phyloP scores from a whole-genome alignment of 2,113 vertebrate genomes.

The Oreochromis spilurus region DNA sequence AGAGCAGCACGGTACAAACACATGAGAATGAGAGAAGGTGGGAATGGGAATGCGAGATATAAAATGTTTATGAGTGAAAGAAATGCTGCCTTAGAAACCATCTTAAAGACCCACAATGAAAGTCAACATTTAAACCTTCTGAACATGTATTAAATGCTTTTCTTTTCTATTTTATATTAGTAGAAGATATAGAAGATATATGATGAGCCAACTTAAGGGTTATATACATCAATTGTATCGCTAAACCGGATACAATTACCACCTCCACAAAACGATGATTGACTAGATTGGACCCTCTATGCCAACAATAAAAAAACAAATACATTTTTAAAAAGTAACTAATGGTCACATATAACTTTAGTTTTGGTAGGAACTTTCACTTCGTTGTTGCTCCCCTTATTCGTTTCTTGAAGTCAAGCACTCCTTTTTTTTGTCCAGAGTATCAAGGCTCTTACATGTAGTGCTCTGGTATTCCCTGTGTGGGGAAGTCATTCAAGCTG shows the following conservation, averaged over 20 bases:
- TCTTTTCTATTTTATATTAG: background rate
- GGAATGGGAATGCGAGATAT: background rate
- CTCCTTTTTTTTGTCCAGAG: background rate
- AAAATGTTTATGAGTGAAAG: background rate
- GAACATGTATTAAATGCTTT: background rate
- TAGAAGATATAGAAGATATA: background rate
- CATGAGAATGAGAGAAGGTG: background rate
- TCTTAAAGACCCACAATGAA: background rate
- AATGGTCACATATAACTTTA: background rate
- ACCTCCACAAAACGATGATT: background rate
- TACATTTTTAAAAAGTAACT: background rate
- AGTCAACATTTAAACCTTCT: background rate
- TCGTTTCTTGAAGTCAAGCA: background rate
- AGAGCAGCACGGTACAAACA: constrained; percentile 56
- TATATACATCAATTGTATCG: background rate
- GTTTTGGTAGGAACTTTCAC: background rate
- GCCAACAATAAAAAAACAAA: background rate
- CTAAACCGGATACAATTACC: background rate
- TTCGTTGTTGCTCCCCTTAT: background rate
- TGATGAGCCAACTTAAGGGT: background rate
- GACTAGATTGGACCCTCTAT: background rate
- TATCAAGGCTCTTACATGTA: background rate
- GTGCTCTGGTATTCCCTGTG: background rate
- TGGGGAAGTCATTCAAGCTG: background rate
- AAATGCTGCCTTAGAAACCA: background rate